Conservation (phyloP, 2,113 vertebrate species). For the Canis aureus region DNA sequence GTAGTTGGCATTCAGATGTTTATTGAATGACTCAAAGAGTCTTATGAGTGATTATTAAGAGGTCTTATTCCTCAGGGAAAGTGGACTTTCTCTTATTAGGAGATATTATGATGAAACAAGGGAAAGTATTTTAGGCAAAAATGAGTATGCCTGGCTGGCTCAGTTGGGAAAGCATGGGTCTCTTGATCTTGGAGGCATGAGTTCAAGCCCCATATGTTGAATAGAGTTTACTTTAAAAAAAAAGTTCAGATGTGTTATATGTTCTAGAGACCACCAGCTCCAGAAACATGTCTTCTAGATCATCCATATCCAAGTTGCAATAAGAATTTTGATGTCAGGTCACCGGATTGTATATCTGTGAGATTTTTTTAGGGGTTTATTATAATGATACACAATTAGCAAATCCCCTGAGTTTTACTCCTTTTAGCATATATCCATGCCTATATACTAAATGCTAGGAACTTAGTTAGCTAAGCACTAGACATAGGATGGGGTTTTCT, state of each 20-base stretch:
- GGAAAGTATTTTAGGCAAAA: not conserved
- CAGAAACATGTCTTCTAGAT: not conserved
- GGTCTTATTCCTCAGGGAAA: not conserved
- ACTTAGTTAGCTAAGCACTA: not conserved
- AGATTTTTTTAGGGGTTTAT: not conserved
- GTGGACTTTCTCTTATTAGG: not conserved
- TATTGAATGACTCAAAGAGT: not conserved
- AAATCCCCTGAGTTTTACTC: not conserved
- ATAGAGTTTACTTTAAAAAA: not conserved
- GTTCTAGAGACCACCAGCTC: not conserved
- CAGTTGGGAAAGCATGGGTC: not conserved
- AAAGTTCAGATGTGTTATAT: not conserved
- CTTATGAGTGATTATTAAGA: slow-evolving; percentile 5
- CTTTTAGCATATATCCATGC: not conserved
- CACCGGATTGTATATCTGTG: not conserved
- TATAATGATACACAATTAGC: not conserved
- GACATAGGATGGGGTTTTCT: not conserved
- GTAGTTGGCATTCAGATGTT: not conserved
- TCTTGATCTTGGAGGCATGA: not conserved
- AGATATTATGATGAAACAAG: not conserved
- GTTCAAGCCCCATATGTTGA: not conserved
- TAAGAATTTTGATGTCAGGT: not conserved
- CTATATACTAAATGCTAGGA: not conserved
- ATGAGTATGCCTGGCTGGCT: not conserved
- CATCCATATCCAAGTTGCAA: not conserved